Conservation (phyloP, 2,797 vertebrate genomes). For the Sebastes baramenuke region DNA sequence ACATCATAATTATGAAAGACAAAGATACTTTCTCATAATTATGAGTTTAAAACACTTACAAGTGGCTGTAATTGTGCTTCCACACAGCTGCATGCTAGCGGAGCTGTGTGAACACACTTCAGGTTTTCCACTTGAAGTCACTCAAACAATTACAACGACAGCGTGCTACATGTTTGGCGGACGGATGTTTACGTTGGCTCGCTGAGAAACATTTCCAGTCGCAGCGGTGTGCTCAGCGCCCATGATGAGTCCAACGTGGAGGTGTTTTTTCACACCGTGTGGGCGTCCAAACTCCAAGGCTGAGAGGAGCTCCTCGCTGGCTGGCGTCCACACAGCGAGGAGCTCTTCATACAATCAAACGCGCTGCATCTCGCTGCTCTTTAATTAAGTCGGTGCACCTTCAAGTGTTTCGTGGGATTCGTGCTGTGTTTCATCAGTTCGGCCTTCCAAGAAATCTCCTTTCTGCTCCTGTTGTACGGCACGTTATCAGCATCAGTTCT, state of each 20-base stretch:
- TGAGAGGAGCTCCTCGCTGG: constrained; percentile 27
- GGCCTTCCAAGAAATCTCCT: constrained; percentile 10
- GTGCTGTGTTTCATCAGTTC: constrained; percentile 22
- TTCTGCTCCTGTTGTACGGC: neutral
- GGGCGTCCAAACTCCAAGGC: constrained; percentile 50
- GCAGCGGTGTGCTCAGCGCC: neutral
- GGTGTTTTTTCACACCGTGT: constrained; percentile 33
- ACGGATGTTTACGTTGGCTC: constrained; percentile 4
- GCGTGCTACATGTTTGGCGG: neutral
- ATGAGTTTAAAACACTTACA: neutral
- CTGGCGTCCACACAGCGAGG: constrained; percentile 9
- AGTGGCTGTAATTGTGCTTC: neutral
- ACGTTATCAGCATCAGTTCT: neutral
- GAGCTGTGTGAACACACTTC: neutral
- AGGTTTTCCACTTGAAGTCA: neutral
- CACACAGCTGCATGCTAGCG: neutral
- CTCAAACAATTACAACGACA: neutral
- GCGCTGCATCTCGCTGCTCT: constrained; percentile 29
- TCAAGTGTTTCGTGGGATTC: constrained; percentile 38
- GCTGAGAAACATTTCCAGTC: neutral
- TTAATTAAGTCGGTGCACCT: constrained; percentile 19
- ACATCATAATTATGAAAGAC: neutral
- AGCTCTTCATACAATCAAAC: constrained; percentile 55
- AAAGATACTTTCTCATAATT: neutral
- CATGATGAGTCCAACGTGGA: constrained; percentile 5